Evolutionary conservation across 2,888 invertebrate genomes (phyloP).

Genomic region (Macrophya alboannulata): DNA sequence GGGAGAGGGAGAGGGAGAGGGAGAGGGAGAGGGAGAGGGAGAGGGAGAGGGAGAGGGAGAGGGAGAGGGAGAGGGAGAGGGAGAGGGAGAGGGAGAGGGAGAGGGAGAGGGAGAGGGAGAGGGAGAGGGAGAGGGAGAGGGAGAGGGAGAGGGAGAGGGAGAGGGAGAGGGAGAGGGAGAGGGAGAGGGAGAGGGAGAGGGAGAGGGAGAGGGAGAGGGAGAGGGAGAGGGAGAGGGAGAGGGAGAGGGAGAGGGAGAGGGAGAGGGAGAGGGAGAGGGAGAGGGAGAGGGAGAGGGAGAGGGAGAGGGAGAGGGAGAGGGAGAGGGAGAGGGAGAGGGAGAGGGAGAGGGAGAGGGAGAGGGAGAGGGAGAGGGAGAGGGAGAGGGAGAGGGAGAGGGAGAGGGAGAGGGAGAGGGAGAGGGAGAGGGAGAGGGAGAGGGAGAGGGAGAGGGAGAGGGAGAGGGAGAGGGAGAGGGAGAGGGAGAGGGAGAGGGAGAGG

Average conservation of each 20-base stretch:
- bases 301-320: background rate
- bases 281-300: background rate
- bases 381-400: background rate
- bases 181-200: background rate
- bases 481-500: background rate
- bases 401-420: background rate
- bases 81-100: background rate
- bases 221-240: background rate
- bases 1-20: background rate
- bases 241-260: background rate
- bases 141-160: background rate
- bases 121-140: background rate
- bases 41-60: background rate
- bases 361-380: background rate
- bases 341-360: background rate
- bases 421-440: background rate
- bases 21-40: background rate
- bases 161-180: background rate
- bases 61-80: background rate
- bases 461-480: background rate
- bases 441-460: background rate
- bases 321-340: background rate
- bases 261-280: background rate
- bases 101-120: background rate
- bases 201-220: background rate